Evolutionary conservation across 2,888 invertebrate species (phyloP).

Genomic region (Microctonus brassicae): DNA sequence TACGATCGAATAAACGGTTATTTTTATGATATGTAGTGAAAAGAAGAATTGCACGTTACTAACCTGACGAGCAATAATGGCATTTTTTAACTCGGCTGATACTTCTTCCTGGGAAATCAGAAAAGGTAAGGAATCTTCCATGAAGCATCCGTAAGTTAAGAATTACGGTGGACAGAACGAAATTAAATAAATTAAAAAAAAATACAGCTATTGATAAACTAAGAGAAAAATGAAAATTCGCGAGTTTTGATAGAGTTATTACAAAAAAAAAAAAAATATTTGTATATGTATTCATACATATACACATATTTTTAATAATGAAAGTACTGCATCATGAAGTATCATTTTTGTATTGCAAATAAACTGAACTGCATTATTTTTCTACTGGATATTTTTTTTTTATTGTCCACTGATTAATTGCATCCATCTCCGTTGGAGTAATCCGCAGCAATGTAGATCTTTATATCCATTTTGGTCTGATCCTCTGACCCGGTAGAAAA

Average conservation of each 20-base stretch:
- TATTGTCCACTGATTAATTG: conserved; percentile 35
- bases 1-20: conserved; percentile 1
- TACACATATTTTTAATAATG: background rate
- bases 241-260: conserved; percentile 16
- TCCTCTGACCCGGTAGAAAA: conserved; percentile 35
- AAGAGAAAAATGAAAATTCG: conserved; percentile 27
- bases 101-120: conserved; percentile 64
- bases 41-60: conserved; percentile 59
- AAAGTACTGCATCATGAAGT: background rate
- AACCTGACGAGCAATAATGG: conserved; percentile 62
- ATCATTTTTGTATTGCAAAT: conserved; percentile 25
- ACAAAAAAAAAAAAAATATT: conserved; percentile 24
- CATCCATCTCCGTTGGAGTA: conserved; percentile 35
- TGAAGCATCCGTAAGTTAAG: conserved; percentile 53
- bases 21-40: conserved; percentile 39
- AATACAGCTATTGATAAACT: conserved; percentile 9
- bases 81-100: conserved; percentile 63
- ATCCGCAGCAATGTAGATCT: conserved; percentile 37
- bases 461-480: conserved; percentile 29
- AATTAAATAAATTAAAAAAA: conserved; percentile 22
- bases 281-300: background rate
- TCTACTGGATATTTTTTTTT: conserved; percentile 24
- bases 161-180: conserved; percentile 41
- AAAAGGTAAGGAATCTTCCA: conserved; percentile 62
- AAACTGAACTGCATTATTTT: conserved; percentile 31